Conservation (phyloP, 2,797 vertebrate genomes). For the Rhinatrema bivittatum region DNA sequence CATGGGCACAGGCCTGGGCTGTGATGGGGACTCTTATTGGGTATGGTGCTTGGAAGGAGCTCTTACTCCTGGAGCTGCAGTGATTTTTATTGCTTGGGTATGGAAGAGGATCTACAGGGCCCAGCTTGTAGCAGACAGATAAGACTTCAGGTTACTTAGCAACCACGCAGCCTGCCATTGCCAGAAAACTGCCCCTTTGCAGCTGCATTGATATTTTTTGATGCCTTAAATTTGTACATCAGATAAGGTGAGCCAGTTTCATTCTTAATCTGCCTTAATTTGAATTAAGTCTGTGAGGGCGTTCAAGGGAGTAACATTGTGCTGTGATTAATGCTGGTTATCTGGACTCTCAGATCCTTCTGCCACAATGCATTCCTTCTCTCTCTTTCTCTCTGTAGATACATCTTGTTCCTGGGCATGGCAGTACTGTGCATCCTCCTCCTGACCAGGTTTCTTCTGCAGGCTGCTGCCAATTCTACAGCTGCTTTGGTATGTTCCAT, state of each 20-base stretch:
- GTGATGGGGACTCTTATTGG: constrained; percentile 22
- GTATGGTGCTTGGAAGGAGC: constrained; percentile 14
- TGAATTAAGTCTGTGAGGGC: background rate
- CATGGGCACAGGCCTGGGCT: background rate
- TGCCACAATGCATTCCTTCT: background rate
- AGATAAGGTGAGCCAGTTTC: constrained; percentile 25
- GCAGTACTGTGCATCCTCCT: constrained; percentile 40
- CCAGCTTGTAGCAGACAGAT: constrained; percentile 19
- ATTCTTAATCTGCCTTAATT: background rate
- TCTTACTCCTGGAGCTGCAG: constrained; percentile 4
- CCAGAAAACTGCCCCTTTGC: constrained; percentile 3
- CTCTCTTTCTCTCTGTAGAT: constrained; percentile 17
- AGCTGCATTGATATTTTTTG: constrained; percentile 12
- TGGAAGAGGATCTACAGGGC: constrained; percentile 17
- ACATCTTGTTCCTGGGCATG: constrained; percentile 31
- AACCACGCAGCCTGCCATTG: constrained; percentile 12
- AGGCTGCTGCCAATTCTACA: constrained; percentile 42
- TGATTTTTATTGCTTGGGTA: constrained; percentile 30
- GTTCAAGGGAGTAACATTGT: no score
- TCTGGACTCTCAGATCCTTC: no score
- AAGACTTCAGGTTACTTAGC: constrained; percentile 36
- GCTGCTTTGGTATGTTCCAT: constrained; percentile 42
- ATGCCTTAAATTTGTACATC: constrained; percentile 13
- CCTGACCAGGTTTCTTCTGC: constrained; percentile 43
- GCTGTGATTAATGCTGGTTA: no score